Percentiles rank a stretch among this genome's conserved stretches.
Conservation (phyloP, 2,888 invertebrate species). For the Mystacides longicornis region DNA sequence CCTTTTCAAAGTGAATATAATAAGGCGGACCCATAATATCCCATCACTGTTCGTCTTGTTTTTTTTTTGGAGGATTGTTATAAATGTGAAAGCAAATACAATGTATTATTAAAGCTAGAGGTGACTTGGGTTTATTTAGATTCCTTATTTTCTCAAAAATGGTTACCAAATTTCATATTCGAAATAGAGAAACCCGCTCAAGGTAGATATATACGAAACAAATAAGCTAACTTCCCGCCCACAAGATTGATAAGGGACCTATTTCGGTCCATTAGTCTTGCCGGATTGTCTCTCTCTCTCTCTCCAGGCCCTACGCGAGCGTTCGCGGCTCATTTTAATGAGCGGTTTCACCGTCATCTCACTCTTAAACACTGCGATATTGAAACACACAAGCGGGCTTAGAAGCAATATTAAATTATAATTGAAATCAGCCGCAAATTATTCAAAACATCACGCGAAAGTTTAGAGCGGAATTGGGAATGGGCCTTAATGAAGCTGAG, state of each 20-base stretch:
- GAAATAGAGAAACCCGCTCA: background rate
- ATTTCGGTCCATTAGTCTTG: constrained; percentile 1
- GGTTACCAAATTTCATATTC: too few species aligned
- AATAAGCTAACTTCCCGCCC: background rate
- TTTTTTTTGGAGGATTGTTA: too few species aligned
- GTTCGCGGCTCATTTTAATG: constrained; percentile 1
- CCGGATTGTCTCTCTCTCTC: background rate
- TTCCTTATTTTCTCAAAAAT: too few species aligned
- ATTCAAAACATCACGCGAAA: background rate
- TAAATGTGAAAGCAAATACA: too few species aligned
- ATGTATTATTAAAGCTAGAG: too few species aligned
- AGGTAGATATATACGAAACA: background rate
- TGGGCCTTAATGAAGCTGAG: too few species aligned
- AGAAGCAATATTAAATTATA: background rate
- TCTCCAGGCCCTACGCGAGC: background rate
- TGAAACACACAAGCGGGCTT: background rate
- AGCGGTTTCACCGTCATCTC: background rate
- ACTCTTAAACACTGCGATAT: background rate
- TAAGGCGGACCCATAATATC: too few species aligned
- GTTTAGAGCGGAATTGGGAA: too few species aligned
- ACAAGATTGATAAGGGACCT: background rate
- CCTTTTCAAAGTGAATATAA: too few species aligned
- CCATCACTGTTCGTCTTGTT: too few species aligned
- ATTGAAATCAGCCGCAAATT: background rate
- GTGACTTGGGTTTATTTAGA: too few species aligned